Percentiles rank a stretch among this genome's conserved stretches.
phyloP scores from a whole-genome alignment of 23 tunicate species.

The Diplosoma virens region DNA sequence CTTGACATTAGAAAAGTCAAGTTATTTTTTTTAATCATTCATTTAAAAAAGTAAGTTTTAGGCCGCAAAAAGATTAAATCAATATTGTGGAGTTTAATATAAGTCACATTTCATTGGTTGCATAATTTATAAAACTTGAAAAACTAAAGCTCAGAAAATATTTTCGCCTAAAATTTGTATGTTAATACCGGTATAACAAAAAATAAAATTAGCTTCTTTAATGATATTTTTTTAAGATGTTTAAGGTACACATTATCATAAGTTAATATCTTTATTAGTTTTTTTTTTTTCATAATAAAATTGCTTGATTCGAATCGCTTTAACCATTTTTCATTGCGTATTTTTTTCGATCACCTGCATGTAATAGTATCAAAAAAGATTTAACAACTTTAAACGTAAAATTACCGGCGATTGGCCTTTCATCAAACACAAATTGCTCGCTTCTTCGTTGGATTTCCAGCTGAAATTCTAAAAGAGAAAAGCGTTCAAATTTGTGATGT shows the following conservation, averaged over 20 bases:
- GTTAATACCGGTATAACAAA: background rate
- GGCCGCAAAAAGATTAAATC: too few species aligned
- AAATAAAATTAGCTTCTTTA: background rate
- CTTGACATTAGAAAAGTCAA: too few species aligned
- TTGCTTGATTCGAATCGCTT: too few species aligned
- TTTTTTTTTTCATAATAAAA: too few species aligned
- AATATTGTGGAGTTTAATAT: too few species aligned
- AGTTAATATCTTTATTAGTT: too few species aligned
- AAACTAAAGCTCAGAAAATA: background rate
- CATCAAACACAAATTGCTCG: constrained; percentile 51
- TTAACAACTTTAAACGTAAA: background rate
- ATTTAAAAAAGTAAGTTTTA: too few species aligned
- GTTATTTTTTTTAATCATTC: too few species aligned
- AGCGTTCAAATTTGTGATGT: too few species aligned
- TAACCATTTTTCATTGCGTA: too few species aligned
- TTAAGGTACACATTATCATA: too few species aligned
- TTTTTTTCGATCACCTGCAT: background rate
- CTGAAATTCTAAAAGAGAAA: constrained; percentile 37
- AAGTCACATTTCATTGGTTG: background rate
- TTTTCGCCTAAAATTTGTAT: background rate
- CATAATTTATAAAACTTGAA: background rate
- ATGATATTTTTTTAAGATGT: background rate
- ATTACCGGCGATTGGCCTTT: constrained; percentile 77
- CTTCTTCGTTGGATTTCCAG: constrained; percentile 55
- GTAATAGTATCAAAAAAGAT: background rate